Evolutionary conservation across 2,888 invertebrate genomes (phyloP).

Genomic region (Drosophila recens): DNA sequence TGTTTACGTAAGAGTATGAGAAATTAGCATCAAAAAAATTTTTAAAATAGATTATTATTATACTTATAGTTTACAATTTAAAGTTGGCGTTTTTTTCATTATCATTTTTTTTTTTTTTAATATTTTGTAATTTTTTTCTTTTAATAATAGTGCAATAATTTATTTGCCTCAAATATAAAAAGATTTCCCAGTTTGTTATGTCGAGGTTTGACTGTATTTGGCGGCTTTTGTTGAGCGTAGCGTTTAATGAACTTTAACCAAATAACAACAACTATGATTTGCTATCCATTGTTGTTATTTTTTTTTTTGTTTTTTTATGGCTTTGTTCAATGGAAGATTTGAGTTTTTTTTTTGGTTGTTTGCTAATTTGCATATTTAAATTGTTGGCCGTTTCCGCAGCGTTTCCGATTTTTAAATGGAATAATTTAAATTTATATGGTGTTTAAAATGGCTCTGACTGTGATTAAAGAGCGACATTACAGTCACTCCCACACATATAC

Average conservation of each 20-base stretch:
- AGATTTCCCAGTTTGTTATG: background rate
- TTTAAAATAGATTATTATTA: no score
- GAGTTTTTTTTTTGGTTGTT: constrained; percentile 13
- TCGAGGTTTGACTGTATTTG: constrained; percentile 4
- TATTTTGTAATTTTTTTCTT: no score
- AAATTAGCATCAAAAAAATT: no score
- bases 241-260: constrained; percentile 75
- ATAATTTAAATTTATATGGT: constrained; percentile 37
- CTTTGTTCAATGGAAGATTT: constrained; percentile 38
- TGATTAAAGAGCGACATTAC: constrained; percentile 44
- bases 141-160: background rate
- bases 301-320: constrained; percentile 4
- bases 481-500: constrained; percentile 46
- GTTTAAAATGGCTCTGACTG: constrained; percentile 46
- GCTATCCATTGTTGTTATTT: constrained; percentile 36
- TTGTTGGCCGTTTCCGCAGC: constrained; percentile 49
- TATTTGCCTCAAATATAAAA: background rate
- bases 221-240: constrained; percentile 37
- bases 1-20: background rate
- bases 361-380: constrained; percentile 72
- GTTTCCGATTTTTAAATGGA: constrained; percentile 44
- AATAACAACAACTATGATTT: constrained; percentile 69
- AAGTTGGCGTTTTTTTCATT: no score
- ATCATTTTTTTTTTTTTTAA: no score
- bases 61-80: no score